Evolutionary conservation across 2,888 invertebrate species (phyloP), one percentile per base, ranked within the genome.

Genomic region (Lypha dubia): DNA sequence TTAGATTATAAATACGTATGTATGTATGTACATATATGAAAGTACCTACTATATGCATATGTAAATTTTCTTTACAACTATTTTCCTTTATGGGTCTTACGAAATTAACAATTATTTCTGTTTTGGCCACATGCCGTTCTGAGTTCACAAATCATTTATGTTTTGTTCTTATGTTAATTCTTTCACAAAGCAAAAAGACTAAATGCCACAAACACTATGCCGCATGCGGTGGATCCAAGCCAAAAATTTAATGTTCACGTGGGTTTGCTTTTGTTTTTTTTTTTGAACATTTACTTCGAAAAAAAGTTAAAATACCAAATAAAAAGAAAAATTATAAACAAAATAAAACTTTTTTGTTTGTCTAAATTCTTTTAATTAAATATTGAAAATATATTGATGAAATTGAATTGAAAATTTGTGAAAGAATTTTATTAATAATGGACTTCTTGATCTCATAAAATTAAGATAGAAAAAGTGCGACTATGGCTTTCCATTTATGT

Each of bases 171-270:
- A 67, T 58, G 67, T 58, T 49, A 38, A 49, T 49, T 35, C 7
- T 13, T 41, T 32, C 53, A 32, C 5, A 53, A 63, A 58, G 68
- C 58, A 77, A 68, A 68, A 44, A 41, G 32, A 46, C 63, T 22
- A 62, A 79, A 70, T 79, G 44, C 56, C 53, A 63, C 17, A 41
- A 32, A 35, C 20, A 24, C 24, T 53, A 35, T 65, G 56, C 24
- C 35, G 9, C 20, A 65, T 58, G 35, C 17, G 24, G 22, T 81
- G 80, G 74, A 81, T 68, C 22, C n/a, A 8, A 44, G 80, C 80
- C 80, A 81, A 81, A 44, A 51, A 53, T 35, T 51, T 62, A 15
- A 60, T 7, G 53, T 68, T 60, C 80, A 81, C 74, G 74, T 65
- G 71, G 15, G 41, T 5, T 53, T 38, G 17, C 22, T 53, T 62